These are phyloP conservation scores for Cydia fagiglandana DNA, from an alignment of 1,140 invertebrate species.

Conservation along the genomic window DNA sequence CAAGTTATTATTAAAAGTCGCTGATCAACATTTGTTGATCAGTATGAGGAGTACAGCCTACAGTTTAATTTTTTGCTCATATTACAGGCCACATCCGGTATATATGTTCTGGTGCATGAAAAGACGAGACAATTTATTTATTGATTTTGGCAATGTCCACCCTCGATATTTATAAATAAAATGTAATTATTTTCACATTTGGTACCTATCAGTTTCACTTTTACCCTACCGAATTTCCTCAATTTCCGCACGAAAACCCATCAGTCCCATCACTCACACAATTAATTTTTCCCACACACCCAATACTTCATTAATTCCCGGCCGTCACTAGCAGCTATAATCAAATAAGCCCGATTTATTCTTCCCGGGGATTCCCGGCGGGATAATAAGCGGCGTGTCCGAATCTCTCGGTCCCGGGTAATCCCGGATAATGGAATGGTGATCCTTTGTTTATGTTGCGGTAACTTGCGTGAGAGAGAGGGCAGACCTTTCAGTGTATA, in stretches of 20 bases:
- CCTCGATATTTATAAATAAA: no score
- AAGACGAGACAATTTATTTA: no score
- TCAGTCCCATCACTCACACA: background rate
- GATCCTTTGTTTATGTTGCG: slow-evolving; percentile 33
- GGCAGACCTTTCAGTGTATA: background rate
- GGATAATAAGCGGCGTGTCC: slow-evolving; percentile 30
- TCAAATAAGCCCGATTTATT: slow-evolving; percentile 22
- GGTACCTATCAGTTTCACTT: background rate
- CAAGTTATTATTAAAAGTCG: no score
- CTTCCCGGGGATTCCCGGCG: slow-evolving; percentile 18
- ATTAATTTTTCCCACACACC: slow-evolving; percentile 4
- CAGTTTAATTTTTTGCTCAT: no score
- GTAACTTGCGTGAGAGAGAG: slow-evolving; percentile 18
- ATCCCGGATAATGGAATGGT: slow-evolving; percentile 35
- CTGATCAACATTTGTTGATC: no score
- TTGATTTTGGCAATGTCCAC: no score
- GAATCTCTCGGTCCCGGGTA: slow-evolving; percentile 30
- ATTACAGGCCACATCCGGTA: no score
- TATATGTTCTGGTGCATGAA: background rate
- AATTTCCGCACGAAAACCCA: background rate
- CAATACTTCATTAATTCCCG: background rate
- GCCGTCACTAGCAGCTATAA: slow-evolving; percentile 4
- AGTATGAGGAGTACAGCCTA: no score
- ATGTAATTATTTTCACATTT: no score
- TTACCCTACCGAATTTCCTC: no score